A percentile compares a stretch with the other conserved stretches of the same genome.
phyloP scores from a whole-genome alignment of 1,140 invertebrate genomes.

The Zaprionus kolodkinae region DNA sequence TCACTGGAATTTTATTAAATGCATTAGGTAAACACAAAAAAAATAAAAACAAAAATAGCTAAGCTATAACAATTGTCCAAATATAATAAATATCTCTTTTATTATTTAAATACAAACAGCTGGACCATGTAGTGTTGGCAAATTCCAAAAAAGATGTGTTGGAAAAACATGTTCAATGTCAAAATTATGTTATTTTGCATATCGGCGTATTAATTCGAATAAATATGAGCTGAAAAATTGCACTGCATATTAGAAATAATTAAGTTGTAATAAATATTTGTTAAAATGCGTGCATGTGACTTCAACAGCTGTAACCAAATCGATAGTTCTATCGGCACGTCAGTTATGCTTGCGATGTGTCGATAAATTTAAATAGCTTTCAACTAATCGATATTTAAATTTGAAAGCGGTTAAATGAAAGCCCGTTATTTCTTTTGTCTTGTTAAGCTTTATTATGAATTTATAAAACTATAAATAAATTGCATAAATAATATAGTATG shows the following conservation, averaged over 20 bases:
- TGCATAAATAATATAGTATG: constrained; percentile 77
- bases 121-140: not conserved
- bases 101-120: not conserved
- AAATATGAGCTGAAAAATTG: not conserved
- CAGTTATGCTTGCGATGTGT: constrained; percentile 1
- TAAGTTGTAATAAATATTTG: not conserved
- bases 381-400: constrained; percentile 6
- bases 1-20: not conserved
- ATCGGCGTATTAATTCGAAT: not conserved
- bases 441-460: constrained; percentile 66
- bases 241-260: not conserved
- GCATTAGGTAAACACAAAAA: not conserved
- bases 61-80: too few species aligned
- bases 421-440: not conserved
- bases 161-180: not conserved
- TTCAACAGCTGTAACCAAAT: not conserved
- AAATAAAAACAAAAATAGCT: not conserved
- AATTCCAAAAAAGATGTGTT: not conserved
- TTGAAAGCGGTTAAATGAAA: not conserved
- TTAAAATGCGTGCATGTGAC: not conserved
- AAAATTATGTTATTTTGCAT: not conserved
- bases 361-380: not conserved
- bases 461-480: constrained; percentile 68
- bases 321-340: not conserved
- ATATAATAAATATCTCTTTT: too few species aligned